A percentile compares a stretch with the other conserved stretches of the same genome.
These are phyloP conservation scores for Poecilia picta DNA, from an alignment of 2,797 vertebrate genomes.

Conservation along the genomic window DNA sequence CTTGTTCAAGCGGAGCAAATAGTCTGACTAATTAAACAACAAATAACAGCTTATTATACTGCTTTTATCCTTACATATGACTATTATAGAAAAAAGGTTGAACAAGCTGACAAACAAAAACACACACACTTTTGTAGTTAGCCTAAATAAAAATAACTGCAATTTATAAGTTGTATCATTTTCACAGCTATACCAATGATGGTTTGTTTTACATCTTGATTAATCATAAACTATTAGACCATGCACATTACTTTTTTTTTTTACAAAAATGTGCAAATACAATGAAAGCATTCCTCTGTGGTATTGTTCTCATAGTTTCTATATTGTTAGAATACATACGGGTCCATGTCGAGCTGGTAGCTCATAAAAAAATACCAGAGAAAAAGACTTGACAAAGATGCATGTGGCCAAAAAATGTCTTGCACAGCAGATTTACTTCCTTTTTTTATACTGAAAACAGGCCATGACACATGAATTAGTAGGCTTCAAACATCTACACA, in stretches of 20 bases:
- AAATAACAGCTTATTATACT: neutral
- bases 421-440: slow-evolving; percentile 57
- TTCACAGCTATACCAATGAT: too few relatives aligned
- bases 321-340: neutral
- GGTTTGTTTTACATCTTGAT: neutral
- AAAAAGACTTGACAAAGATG: slow-evolving; percentile 65
- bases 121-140: neutral
- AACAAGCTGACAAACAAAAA: neutral
- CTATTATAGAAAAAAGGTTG: neutral
- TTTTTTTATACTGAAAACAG: slow-evolving; percentile 33
- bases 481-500: slow-evolving; percentile 53
- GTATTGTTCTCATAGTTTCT: neutral
- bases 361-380: neutral
- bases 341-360: neutral
- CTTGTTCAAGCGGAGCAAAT: neutral
- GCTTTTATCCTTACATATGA: neutral
- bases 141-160: neutral
- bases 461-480: slow-evolving; percentile 59
- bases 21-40: neutral
- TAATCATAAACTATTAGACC: neutral
- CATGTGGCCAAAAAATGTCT: slow-evolving; percentile 47
- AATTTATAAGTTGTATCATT: neutral
- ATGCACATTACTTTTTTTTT: neutral
- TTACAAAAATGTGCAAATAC: neutral
- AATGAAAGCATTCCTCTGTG: neutral